A percentile compares a stretch with the other conserved stretches of the same genome.
phyloP scores from a whole-genome alignment of 2,113 vertebrate species.

The Coptodon bakossiorum region DNA sequence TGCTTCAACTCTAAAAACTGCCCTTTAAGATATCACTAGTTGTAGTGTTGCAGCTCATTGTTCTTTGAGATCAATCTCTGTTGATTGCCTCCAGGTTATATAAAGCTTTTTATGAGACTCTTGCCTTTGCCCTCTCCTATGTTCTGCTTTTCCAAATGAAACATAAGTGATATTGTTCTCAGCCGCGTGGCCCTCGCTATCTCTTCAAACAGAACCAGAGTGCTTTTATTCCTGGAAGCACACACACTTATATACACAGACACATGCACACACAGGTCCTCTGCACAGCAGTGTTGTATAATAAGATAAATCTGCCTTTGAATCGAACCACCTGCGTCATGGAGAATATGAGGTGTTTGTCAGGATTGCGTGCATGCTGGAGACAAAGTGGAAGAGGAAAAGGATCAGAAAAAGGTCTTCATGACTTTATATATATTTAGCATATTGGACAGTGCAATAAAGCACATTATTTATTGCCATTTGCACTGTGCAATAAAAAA shows the following conservation, averaged over 20 bases:
- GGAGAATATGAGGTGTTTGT: slow-evolving; percentile 44
- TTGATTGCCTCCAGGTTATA: slow-evolving; percentile 7
- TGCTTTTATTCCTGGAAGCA: slow-evolving; percentile 20
- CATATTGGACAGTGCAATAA: not conserved
- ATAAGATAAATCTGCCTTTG: slow-evolving; percentile 55
- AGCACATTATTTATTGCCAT: not conserved
- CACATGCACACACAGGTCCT: not conserved
- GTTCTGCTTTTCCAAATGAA: slow-evolving; percentile 13
- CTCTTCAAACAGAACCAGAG: slow-evolving; percentile 39
- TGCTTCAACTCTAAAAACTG: not conserved
- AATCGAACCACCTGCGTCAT: slow-evolving; percentile 54
- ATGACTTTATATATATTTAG: not conserved
- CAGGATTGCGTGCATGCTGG: not conserved
- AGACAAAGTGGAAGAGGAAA: not conserved
- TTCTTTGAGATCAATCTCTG: not conserved
- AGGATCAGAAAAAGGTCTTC: not conserved
- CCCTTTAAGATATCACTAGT: not conserved
- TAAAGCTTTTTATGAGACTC: slow-evolving; percentile 32
- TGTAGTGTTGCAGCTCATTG: not conserved
- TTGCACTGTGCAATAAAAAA: not conserved
- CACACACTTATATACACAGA: not conserved
- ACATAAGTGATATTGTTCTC: slow-evolving; percentile 35
- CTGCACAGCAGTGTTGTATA: slow-evolving; percentile 20
- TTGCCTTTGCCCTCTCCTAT: not conserved
- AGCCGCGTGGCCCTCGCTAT: slow-evolving; percentile 2